Evolutionary conservation across 1,140 invertebrate species (phyloP).

Genomic region (Hestina assimilis): DNA sequence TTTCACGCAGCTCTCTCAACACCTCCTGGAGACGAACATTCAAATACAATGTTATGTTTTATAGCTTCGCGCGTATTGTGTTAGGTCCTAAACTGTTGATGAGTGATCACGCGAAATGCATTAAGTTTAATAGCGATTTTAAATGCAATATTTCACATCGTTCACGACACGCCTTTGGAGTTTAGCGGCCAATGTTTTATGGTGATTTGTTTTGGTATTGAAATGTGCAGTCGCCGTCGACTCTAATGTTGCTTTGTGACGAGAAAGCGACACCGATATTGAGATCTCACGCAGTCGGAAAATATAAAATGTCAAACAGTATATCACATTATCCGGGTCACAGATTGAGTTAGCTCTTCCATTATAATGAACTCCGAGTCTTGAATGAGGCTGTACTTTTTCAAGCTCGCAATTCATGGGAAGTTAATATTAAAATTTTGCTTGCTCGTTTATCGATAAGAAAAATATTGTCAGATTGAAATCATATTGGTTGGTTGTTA

Average conservation of each 20-base stretch:
- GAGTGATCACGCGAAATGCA: conserved; percentile 72
- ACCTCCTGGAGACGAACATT: conserved; percentile 58
- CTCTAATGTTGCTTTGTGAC: conserved; percentile 53
- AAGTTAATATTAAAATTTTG: too few relatives aligned
- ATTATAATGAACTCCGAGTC: background rate
- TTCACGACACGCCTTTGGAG: conserved; percentile 62
- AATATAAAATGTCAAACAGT: conserved; percentile 5
- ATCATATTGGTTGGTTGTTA: too few relatives aligned
- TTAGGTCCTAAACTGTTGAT: conserved; percentile 76
- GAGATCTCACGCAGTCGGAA: conserved; percentile 28
- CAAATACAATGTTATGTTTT: conserved; percentile 73
- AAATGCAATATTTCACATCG: conserved; percentile 76
- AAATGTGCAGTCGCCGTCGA: conserved; percentile 40
- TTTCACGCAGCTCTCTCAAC: conserved; percentile 74
- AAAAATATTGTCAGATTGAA: too few relatives aligned
- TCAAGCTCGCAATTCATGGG: too few relatives aligned
- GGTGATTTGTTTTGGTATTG: conserved; percentile 75
- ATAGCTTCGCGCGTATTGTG: conserved; percentile 66
- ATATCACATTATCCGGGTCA: background rate
- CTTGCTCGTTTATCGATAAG: too few relatives aligned
- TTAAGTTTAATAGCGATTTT: conserved; percentile 75
- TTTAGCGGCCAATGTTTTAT: conserved; percentile 69
- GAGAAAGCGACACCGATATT: conserved; percentile 44
- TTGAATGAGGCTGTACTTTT: too few relatives aligned
- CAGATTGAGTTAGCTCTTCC: background rate